Evolutionary conservation across 2,888 invertebrate genomes (phyloP).

Genomic region (Cistogaster globosa): DNA sequence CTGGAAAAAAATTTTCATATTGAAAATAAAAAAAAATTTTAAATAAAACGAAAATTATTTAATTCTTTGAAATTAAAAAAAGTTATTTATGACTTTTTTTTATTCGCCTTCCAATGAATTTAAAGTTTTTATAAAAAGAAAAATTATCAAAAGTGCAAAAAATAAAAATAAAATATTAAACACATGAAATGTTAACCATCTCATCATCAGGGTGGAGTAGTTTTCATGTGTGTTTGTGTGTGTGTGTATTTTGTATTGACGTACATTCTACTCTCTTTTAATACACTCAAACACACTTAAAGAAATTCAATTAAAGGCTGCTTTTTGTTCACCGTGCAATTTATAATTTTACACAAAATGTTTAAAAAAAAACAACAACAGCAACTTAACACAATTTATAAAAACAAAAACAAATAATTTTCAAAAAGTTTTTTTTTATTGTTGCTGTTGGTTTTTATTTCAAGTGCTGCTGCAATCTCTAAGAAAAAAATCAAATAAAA

Average conservation of each 20-base stretch:
- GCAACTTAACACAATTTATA: too few species aligned
- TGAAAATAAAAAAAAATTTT: background rate
- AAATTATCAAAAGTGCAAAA: conserved; percentile 45
- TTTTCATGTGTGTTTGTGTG: conserved; percentile 43
- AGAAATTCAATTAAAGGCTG: conserved; percentile 60
- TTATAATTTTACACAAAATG: background rate
- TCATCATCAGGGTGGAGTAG: conserved; percentile 71
- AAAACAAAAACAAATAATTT: too few species aligned
- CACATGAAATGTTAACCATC: conserved; percentile 68
- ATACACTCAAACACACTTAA: conserved; percentile 46
- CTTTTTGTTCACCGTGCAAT: conserved; percentile 12
- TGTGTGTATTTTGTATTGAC: conserved; percentile 38
- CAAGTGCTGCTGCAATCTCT: too few species aligned
- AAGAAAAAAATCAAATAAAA: too few species aligned
- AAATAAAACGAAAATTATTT: background rate
- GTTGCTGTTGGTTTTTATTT: too few species aligned
- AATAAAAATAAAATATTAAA: conserved; percentile 43
- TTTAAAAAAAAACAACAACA: background rate
- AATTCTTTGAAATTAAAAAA: background rate
- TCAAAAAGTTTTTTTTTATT: too few species aligned
- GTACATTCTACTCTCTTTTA: conserved; percentile 42
- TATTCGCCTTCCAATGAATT: conserved; percentile 19
- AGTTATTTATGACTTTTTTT: conserved; percentile 7
- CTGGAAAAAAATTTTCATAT: background rate
- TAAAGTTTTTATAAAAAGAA: conserved; percentile 14